Evolutionary conservation across 1,140 invertebrate genomes (phyloP), one percentile per base, ranked within the genome.

Genomic region (Campoletis sonorensis): DNA sequence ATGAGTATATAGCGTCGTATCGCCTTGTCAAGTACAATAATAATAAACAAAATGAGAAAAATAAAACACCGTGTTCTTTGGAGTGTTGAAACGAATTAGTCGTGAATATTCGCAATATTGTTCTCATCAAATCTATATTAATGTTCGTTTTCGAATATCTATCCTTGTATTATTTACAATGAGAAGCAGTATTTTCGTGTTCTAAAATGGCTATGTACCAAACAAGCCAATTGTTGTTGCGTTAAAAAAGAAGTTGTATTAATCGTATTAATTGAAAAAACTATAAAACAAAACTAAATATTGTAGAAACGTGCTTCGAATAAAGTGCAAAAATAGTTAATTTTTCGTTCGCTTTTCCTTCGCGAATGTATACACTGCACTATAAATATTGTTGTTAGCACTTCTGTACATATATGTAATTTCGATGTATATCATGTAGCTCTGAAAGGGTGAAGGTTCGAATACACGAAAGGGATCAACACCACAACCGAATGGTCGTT

Each of bases 61-160:
- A 75, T 40, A 81, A 76, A 81, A 61, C 64, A 81, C 64, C 49
- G 61, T 26, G 54, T 73, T 81, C 40, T 81, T 76, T 45, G 71
- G 40, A 81, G 61, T 76, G 72, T 75, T 76, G 27, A 45, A 45
- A 45, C 45, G 49, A 68, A 58, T 61, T 45, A 15, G 70, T 54
- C 51, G 45, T 27, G 54, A 13, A 45, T 45, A 45, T 45, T 49
- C 26, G 45, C 54, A 80, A 11, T 18, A 49, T 16, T 54, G 27
- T 58, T 45, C 26, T 54, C 30, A 13, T 80, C 13, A 18, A 71
- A 71, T 40, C 26, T 71, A 45, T 23, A n/a, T 45, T 73, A 26
- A n/a, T 73, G 21, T 49, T 45, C 27, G 15, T 68, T 33, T 26
- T 68, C 40, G 37, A 73, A 23, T 26, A 45, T n/a, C n/a, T 73